Evolutionary conservation across 1,140 invertebrate species (phyloP), one percentile per base, ranked within the genome.

Genomic region (Hypsibius dujardini): DNA sequence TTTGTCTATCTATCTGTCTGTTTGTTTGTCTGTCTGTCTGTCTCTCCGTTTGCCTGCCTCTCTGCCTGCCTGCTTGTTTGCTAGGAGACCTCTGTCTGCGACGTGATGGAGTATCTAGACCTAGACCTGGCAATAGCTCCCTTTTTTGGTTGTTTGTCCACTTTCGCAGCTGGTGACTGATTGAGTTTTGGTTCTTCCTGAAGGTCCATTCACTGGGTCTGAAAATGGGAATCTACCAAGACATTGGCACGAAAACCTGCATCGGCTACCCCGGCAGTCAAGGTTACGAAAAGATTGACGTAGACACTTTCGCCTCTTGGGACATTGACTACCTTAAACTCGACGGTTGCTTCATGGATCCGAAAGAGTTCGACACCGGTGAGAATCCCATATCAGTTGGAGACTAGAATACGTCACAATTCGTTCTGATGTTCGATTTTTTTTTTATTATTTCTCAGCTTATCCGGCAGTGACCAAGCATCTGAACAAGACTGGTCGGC

Each of bases 221-320:
- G 2, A 84, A 84, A 76, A 78, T 85, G 72, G 85, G 84, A 28
- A 84, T 85, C 70, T 85, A 85, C 76, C 83, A 82, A 75, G 84
- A 85, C 74, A 82, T 82, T 76, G 84, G 84, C 1, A 82, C 78
- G 1, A 76, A 78, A 72, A 86, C 84, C 1, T 85, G 84, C 77
- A 83, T 75, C n/a, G 83, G 83, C 42, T 86, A 83, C 75, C 84
- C 84, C 2, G 84, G 84, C 47, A 83, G 79, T 47, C 46, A 59
- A 1, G 79, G 80, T 47, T 78, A 83, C 75, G 75, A 83, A 74
- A 75, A 83, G 71, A 74, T 76, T 47, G 84, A 85, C 77, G 84
- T 84, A 1, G 67, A 82, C 56, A 85, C 84, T 40, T 84, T 85
- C 78, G 84, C 84, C 71, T 80, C 82, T 15, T 85, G 84, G 85